A percentile compares a stretch with the other conserved stretches of the same genome.
Conservation (phyloP, 2,113 vertebrate genomes). For the Thalassarche chlororhynchos region DNA sequence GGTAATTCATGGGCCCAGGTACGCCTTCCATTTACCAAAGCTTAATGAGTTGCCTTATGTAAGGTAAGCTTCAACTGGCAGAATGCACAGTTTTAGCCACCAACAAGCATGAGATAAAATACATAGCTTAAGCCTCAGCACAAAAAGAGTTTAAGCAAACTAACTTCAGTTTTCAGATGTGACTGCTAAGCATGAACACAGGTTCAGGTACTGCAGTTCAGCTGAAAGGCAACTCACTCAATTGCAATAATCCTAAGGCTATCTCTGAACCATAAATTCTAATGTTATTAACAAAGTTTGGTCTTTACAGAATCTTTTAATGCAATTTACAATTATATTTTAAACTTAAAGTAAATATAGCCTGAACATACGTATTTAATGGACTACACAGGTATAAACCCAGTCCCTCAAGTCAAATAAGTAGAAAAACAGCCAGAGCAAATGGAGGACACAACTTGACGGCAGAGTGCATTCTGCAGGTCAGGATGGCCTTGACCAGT, state of each 20-base stretch:
- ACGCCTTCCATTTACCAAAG: background rate
- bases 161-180: background rate
- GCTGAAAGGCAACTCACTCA: background rate
- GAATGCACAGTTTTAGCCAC: background rate
- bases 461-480: background rate
- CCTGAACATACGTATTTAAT: background rate
- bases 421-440: background rate
- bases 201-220: background rate
- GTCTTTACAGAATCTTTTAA: background rate
- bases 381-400: background rate
- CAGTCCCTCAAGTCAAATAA: background rate
- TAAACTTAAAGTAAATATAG: background rate
- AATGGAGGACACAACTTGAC: background rate
- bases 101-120: background rate
- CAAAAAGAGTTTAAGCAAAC: background rate
- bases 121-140: background rate
- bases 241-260: background rate
- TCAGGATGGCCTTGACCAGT: background rate
- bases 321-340: background rate
- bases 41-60: background rate
- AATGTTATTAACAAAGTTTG: background rate
- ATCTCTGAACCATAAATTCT: background rate
- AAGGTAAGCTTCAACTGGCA: background rate
- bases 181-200: background rate
- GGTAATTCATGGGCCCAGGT: background rate